Conservation (phyloP, 2,797 vertebrate species). For the Graptemys geographica region DNA sequence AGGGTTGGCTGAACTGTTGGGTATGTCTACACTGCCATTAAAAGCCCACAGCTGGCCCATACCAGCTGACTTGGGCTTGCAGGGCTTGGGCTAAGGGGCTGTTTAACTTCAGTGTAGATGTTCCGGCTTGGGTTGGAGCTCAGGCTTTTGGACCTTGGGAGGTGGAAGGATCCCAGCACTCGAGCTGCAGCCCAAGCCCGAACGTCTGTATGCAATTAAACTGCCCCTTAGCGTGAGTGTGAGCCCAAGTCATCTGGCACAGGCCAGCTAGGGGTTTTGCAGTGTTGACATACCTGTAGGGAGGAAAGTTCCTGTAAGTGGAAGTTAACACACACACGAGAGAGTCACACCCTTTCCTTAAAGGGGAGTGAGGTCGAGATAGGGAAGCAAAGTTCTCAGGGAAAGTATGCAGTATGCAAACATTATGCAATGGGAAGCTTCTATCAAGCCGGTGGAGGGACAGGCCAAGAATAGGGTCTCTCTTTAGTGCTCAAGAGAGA, state of each 20-base stretch:
- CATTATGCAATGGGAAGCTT: rapidly evolving
- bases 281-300: too few relatives aligned
- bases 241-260: too few relatives aligned
- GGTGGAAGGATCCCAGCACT: too few relatives aligned
- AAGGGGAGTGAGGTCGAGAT: rapidly evolving
- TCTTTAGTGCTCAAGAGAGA: not conserved
- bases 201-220: too few relatives aligned
- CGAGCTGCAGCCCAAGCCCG: too few relatives aligned
- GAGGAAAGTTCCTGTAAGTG: not conserved
- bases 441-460: not conserved
- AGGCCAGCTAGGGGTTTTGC: too few relatives aligned
- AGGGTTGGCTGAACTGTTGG: not conserved
- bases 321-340: too few relatives aligned
- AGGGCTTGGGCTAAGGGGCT: not conserved
- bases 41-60: not conserved
- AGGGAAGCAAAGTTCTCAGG: not conserved
- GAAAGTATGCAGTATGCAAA: not conserved
- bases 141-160: too few relatives aligned
- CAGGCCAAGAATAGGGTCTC: not conserved
- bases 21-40: not conserved
- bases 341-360: rapidly evolving
- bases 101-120: too few relatives aligned
- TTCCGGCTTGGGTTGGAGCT: too few relatives aligned
- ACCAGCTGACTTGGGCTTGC: not conserved
- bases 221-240: too few relatives aligned